phyloP scores from a whole-genome alignment of 2,113 vertebrate species.

The Upupa epops region DNA sequence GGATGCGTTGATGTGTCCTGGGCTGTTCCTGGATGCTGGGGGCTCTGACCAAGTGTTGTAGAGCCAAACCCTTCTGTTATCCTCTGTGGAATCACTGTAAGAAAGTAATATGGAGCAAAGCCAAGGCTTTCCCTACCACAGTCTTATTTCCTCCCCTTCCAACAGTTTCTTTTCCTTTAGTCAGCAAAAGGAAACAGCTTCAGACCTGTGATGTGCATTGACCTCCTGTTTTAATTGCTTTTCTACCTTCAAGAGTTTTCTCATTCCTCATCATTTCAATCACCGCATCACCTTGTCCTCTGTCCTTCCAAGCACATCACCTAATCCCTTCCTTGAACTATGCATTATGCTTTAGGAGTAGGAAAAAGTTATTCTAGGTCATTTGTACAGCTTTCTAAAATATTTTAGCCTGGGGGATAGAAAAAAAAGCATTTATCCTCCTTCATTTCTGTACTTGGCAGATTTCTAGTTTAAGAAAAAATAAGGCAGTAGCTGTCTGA shows the following conservation, averaged over 20 bases:
- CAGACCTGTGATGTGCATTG: not conserved
- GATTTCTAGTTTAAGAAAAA: not conserved
- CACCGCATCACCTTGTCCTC: not conserved
- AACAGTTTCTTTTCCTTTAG: not conserved
- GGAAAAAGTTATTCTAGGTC: not conserved
- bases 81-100: not conserved
- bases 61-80: not conserved
- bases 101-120: not conserved
- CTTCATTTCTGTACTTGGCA: not conserved
- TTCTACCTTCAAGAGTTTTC: not conserved
- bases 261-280: not conserved
- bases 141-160: not conserved
- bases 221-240: not conserved
- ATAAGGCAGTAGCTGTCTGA: not conserved
- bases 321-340: not conserved
- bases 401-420: not conserved
- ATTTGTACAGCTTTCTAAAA: not conserved
- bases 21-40: not conserved
- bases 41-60: not conserved
- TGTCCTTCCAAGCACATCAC: not conserved
- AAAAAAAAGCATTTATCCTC: not conserved
- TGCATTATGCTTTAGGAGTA: not conserved
- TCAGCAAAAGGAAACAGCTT: not conserved
- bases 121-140: constrained; percentile 22
- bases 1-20: not conserved